phyloP scores from a whole-genome alignment of 1,140 invertebrate genomes.

The Apis dorsata region DNA sequence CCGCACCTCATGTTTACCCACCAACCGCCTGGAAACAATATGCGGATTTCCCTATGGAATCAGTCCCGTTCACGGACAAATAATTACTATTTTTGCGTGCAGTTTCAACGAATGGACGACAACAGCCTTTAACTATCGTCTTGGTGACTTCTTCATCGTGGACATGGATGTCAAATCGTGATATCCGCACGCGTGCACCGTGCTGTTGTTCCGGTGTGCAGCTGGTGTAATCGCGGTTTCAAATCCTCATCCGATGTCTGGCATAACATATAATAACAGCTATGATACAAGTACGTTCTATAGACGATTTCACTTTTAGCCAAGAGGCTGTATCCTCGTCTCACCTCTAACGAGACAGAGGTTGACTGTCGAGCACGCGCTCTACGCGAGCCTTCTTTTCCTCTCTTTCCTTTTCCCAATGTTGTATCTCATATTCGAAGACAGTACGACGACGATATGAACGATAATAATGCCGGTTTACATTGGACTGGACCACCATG shows the following conservation, averaged over 20 bases:
- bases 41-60: slow-evolving; percentile 30
- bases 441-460: not conserved
- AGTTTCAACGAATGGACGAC: not conserved
- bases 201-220: slow-evolving; percentile 29
- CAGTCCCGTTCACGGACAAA: not conserved
- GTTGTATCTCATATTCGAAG: not conserved
- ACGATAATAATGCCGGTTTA: slow-evolving; percentile 22
- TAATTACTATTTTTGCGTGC: not conserved
- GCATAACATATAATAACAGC: slow-evolving; percentile 63
- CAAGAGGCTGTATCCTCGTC: slow-evolving; percentile 53
- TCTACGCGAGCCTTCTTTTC: not conserved
- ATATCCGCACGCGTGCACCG: slow-evolving; percentile 6
- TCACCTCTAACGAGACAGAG: not conserved
- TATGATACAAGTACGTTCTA: slow-evolving; percentile 57
- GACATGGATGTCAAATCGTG: not conserved
- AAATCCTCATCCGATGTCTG: slow-evolving; percentile 18
- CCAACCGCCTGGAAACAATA: slow-evolving; percentile 30
- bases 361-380: not conserved
- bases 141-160: not conserved
- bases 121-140: no score
- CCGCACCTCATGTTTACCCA: slow-evolving; percentile 31
- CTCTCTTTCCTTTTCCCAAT: not conserved
- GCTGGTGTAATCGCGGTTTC: slow-evolving; percentile 32
- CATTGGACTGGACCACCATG: not conserved
- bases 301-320: slow-evolving; percentile 73